Percentiles rank a stretch among this genome's conserved stretches.
phyloP scores from a whole-genome alignment of 2,888 invertebrate genomes.

The Plebejus argus region DNA sequence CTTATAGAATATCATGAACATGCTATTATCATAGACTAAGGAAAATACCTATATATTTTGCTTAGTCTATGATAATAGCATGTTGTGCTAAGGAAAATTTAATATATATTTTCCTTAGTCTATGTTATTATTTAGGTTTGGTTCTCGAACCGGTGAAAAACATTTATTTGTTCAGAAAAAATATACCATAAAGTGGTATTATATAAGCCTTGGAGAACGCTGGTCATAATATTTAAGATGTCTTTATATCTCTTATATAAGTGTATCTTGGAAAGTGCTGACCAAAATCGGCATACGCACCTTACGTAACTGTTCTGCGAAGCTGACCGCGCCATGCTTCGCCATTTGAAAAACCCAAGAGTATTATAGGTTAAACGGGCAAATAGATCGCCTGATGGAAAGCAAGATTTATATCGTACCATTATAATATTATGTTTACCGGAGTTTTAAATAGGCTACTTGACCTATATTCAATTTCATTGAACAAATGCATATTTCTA shows the following conservation, averaged over 20 bases:
- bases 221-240: not conserved
- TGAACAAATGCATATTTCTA: no score
- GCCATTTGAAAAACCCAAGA: not conserved
- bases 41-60: no score
- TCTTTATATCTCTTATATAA: conserved; percentile 15
- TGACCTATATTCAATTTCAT: no score
- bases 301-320: not conserved
- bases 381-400: no score
- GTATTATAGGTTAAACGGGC: not conserved
- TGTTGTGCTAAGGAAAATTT: no score
- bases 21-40: no score
- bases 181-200: not conserved
- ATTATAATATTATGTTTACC: no score
- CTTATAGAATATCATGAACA: no score
- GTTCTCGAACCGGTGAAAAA: not conserved
- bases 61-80: no score
- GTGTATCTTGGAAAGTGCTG: conserved; percentile 6
- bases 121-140: not conserved
- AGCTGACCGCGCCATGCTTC: not conserved
- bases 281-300: conserved; percentile 12
- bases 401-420: no score
- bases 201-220: not conserved
- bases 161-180: not conserved
- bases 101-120: no score
- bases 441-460: no score